Evolutionary conservation across 2,888 invertebrate genomes (phyloP).

Genomic region (Scaptomyza tumidula): DNA sequence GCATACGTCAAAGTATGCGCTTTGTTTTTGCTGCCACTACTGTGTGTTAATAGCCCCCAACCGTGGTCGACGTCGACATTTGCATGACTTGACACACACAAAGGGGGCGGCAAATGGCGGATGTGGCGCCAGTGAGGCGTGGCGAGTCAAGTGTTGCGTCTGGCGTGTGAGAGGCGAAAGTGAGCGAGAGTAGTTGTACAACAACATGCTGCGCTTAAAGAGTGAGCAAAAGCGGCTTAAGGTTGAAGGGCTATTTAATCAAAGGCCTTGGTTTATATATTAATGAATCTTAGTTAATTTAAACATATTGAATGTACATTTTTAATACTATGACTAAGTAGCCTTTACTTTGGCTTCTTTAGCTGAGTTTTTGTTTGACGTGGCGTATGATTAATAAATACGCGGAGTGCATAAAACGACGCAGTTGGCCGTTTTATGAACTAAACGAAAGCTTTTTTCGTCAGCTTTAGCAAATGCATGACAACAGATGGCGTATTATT

Average conservation of each 20-base stretch:
- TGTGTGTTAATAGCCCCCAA: slow-evolving; percentile 74
- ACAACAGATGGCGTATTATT: slow-evolving; percentile 47
- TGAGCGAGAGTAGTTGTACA: slow-evolving; percentile 32
- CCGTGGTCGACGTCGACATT: slow-evolving; percentile 38
- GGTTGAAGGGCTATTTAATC: slow-evolving; percentile 2
- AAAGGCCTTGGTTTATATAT: neutral
- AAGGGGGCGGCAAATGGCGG: neutral
- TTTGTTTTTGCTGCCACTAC: slow-evolving; percentile 57
- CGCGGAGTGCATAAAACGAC: slow-evolving; percentile 1
- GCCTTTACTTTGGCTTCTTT: neutral
- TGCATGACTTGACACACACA: slow-evolving; percentile 53
- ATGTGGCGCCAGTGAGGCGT: slow-evolving; percentile 25
- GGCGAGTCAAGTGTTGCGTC: slow-evolving; percentile 47
- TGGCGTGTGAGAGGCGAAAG: slow-evolving; percentile 43
- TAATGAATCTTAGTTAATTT: neutral
- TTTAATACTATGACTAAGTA: neutral
- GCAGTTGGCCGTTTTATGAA: slow-evolving; percentile 26
- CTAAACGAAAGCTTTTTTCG: slow-evolving; percentile 33
- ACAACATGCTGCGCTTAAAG: slow-evolving; percentile 18
- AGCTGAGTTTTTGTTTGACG: slow-evolving; percentile 11
- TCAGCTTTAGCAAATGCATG: slow-evolving; percentile 21
- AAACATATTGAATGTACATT: neutral
- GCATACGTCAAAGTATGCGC: slow-evolving; percentile 73
- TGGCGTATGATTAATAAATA: slow-evolving; percentile 50
- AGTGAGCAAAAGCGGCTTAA: slow-evolving; percentile 1